Conservation (phyloP, 2,113 vertebrate species). For the Neodontobutis hainanensis region DNA sequence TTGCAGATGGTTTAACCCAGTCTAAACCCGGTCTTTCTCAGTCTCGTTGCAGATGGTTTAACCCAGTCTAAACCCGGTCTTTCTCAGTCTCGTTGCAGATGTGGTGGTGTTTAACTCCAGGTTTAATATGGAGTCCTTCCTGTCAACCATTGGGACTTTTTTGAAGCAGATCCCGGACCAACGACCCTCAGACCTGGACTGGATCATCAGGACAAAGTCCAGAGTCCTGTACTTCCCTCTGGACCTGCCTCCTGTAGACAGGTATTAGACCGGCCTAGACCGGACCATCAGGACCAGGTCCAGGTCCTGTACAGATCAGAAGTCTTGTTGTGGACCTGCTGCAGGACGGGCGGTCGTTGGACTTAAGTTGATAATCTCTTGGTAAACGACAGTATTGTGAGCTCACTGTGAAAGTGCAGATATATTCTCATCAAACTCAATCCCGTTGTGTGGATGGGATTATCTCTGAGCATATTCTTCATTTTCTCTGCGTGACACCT, state of each 20-base stretch:
- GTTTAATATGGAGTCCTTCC: slow-evolving; percentile 96
- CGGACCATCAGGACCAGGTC: not conserved
- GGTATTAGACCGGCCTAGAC: slow-evolving; percentile 77
- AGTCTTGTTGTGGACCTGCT: no score
- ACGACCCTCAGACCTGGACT: slow-evolving; percentile 87
- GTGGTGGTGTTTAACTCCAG: slow-evolving; percentile 86
- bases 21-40: no score
- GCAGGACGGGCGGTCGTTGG: no score
- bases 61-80: not conserved
- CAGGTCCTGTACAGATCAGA: not conserved
- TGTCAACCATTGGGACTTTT: slow-evolving; percentile 86
- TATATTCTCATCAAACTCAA: no score
- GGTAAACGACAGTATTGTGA: no score
- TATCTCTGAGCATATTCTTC: no score
- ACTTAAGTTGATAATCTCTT: no score
- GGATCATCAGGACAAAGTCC: slow-evolving; percentile 89
- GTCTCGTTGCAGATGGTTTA: no score
- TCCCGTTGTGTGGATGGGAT: no score
- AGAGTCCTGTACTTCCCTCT: slow-evolving; percentile 90
- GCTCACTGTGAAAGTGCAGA: no score
- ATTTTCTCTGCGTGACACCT: no score
- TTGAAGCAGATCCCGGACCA: slow-evolving; percentile 95
- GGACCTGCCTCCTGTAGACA: slow-evolving; percentile 87
- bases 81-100: slow-evolving; percentile 88
- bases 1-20: not conserved